Evolutionary conservation across 2,797 vertebrate species (phyloP), one percentile per base, ranked within the genome.

Genomic region (Molossus molossus): DNA sequence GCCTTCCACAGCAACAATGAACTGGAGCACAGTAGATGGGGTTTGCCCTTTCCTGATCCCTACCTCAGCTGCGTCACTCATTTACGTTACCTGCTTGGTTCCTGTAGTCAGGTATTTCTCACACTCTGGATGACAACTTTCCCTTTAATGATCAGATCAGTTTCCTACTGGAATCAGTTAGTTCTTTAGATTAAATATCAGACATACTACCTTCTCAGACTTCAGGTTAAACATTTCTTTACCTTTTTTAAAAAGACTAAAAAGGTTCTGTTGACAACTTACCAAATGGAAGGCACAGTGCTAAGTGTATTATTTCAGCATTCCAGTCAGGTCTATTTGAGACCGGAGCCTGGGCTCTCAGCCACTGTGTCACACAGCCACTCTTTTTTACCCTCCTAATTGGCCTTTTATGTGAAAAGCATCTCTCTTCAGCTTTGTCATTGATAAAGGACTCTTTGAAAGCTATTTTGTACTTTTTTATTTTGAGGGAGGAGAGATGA

Each of bases 351-450:
- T 80, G 33, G 37, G 8, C 23, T 73, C n/a, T 86, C 33, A 40
- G 73, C 40, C 45, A 8, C 25, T 45, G 37, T 70, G 37, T 53
- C 23, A 27, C 62, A 37, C 21, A 53, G 11, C 77, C 65, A 3
- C 12, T 90, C 33, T 60, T 73, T 33, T 33, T 90, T 73, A 77
- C 6, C 40, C 33, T 79, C 45, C 40, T 83, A 9, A 48, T 85
- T 77, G 65, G 23, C 23, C 33, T 73, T 91, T 84, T 65, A 33
- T 45, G 5, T 85, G 88, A 62, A 69, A 91, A 92, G 18, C 60
- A 45, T 79, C 40, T 89, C 33, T 93, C 20, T 86, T 80, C 37
- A 65, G 29, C 75, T 94, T 91, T 72, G 20, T 87, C 70, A 86
- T 55, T 82, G 37, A 87, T 89, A 80, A 55, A 13, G 11, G 48